Evolutionary conservation across 2,797 vertebrate species (phyloP).

Genomic region (Carapus acus): DNA sequence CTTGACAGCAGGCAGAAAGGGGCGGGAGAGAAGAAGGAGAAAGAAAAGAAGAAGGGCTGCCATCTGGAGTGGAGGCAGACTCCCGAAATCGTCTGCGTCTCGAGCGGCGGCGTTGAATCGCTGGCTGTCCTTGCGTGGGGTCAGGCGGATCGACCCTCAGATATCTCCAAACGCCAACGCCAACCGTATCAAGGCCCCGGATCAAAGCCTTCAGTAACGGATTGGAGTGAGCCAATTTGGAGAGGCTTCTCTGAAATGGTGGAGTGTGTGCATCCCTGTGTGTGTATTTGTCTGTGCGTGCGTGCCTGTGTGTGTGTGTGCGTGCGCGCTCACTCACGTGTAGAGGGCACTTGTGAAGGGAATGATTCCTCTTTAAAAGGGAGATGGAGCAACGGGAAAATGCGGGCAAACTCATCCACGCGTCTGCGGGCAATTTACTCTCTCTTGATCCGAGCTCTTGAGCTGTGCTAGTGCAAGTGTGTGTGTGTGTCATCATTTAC

Average conservation of each 20-base stretch:
- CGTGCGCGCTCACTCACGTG: conserved; percentile 47
- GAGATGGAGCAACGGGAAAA: conserved; percentile 27
- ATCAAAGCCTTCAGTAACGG: conserved; percentile 57
- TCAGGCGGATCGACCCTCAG: conserved; percentile 44
- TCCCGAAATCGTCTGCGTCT: too few species aligned
- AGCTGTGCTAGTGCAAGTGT: conserved; percentile 27
- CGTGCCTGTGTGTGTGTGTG: too few species aligned
- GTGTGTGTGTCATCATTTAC: conserved; percentile 43
- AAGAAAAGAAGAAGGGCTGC: too few species aligned
- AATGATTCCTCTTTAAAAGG: conserved; percentile 39
- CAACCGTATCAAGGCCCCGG: conserved; percentile 43
- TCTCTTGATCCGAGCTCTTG: conserved; percentile 22
- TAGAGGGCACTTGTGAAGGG: conserved; percentile 34
- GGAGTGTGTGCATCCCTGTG: conserved; percentile 45
- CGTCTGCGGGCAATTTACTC: conserved; percentile 32
- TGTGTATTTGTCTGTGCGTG: too few species aligned
- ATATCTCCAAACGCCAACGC: conserved; percentile 47
- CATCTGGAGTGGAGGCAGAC: too few species aligned
- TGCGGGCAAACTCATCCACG: conserved; percentile 19
- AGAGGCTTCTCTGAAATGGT: conserved; percentile 34
- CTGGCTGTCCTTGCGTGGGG: conserved; percentile 40
- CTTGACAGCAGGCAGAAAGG: too few species aligned
- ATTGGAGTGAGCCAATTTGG: conserved; percentile 37
- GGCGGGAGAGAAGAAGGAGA: too few species aligned
- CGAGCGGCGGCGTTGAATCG: too few species aligned